Percentiles rank a stretch among this genome's conserved stretches.
phyloP scores from a whole-genome alignment of 2,797 vertebrate genomes.

The Protosalanx chinensis region DNA sequence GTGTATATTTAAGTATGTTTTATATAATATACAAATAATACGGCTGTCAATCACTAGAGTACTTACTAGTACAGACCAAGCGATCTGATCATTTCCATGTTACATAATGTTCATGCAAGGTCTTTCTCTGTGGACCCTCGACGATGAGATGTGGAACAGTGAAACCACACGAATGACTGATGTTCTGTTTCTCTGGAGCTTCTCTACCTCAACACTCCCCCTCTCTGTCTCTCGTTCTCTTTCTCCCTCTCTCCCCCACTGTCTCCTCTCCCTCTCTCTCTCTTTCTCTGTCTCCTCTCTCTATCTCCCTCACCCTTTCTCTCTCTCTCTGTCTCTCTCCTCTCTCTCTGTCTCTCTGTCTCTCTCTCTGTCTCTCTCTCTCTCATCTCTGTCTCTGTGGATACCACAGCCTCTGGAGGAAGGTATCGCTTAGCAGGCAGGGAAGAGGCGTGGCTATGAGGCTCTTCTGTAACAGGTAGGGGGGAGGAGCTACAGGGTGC shows the following conservation, averaged over 20 bases:
- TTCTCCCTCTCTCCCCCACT: neutral
- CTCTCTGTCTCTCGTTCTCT: neutral
- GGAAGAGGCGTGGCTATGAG: constrained; percentile 66
- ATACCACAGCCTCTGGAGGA: constrained; percentile 51
- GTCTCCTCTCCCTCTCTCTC: neutral
- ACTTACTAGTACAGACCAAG: no score
- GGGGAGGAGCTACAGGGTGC: constrained; percentile 73
- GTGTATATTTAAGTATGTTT: no score
- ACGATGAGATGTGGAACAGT: neutral
- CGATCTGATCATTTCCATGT: no score
- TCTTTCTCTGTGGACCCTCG: no score
- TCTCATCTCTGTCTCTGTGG: constrained; percentile 14
- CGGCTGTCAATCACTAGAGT: no score
- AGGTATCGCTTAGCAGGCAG: constrained; percentile 39
- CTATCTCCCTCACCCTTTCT: no score
- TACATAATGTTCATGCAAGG: no score
- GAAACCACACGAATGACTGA: neutral
- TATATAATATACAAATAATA: no score
- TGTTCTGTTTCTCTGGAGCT: neutral
- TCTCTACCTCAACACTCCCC: constrained; percentile 13
- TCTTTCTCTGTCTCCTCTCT: constrained; percentile 16
- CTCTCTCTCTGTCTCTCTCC: neutral
- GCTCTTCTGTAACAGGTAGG: constrained; percentile 70
- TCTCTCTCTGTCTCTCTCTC: constrained; percentile 22
- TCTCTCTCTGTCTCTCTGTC: no score